Percentiles rank a stretch among this genome's conserved stretches.
phyloP scores from a whole-genome alignment of 2,797 vertebrate species.

The Jordanella pulchra region DNA sequence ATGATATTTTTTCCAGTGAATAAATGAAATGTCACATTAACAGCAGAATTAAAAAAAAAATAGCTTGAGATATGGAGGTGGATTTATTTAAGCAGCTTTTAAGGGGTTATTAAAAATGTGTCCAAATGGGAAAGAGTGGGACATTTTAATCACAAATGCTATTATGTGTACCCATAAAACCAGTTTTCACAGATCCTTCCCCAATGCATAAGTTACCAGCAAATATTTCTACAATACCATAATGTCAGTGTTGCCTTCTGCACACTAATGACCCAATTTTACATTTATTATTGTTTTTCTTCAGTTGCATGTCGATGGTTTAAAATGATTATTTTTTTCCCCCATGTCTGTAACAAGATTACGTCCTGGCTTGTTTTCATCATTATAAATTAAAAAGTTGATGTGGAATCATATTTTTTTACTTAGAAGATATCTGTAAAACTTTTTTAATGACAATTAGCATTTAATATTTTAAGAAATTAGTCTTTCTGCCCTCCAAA shows the following conservation, averaged over 20 bases:
- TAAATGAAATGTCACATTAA: not conserved
- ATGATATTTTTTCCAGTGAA: not conserved
- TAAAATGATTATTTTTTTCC: no score
- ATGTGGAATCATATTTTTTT: not conserved
- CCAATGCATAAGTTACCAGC: not conserved
- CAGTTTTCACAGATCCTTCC: not conserved
- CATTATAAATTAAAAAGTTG: not conserved
- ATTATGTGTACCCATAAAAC: not conserved
- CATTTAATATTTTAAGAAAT: not conserved
- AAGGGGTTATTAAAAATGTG: not conserved
- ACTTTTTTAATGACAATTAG: not conserved
- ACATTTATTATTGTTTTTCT: conserved; percentile 10
- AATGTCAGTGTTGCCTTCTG: no score
- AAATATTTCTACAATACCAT: not conserved
- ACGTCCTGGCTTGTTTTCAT: no score
- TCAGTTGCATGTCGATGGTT: not conserved
- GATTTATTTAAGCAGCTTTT: not conserved
- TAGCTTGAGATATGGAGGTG: not conserved
- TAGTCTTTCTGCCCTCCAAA: not conserved
- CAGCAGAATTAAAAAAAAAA: not conserved
- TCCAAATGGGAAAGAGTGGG: no score
- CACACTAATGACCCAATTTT: not conserved
- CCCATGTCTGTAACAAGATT: no score
- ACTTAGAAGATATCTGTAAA: not conserved
- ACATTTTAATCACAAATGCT: not conserved